Evolutionary conservation across 2,888 invertebrate species (phyloP), one percentile per base, ranked within the genome.

Genomic region (Cynaeus angustus): DNA sequence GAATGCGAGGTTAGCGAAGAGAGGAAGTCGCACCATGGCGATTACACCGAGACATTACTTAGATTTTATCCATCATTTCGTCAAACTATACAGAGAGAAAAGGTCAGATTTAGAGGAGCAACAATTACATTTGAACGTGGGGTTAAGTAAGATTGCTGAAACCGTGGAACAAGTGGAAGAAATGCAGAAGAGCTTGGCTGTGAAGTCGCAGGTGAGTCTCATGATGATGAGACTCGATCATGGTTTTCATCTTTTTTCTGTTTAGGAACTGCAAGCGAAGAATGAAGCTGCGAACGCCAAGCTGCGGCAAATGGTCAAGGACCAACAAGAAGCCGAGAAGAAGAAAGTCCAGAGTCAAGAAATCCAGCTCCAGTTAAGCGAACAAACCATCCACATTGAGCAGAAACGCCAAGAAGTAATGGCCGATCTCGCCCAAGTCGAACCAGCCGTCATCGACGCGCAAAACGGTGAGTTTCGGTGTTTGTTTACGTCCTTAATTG

Each of bases 241-340:
- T n/a, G n/a, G n/a, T n/a, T n/a, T n/a, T n/a, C n/a, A n/a, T n/a
- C n/a, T n/a, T n/a, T n/a, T n/a, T n/a, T n/a, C n/a, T n/a, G n/a
- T 53, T 66, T 75, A 92, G 89, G 95, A 95, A 86, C 85, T 96
- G 14, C 97, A 98, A 89, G 95, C 96, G 43, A 99, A 99, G 87
- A 99, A 99, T 83, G 97, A 97, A 83, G 97, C 98, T 1, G 99
- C 99, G 58, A 99, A 99, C 85, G 95, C 96, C n/a, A 99, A 99
- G 86, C 88, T 99, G 55, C 93, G 96, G 75, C 98, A 99, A 85
- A 99, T 99, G 99, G 95, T 99, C 52, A 97, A 97, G 87, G 97
- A 99, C 86, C 98, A 99, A 85, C 98, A 99, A 82, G 98, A 99
- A 85, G 99, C 99, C 1, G 99, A 99, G 85, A 96, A 98, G 88